These are phyloP conservation scores for Margarornis squamiger DNA, from an alignment of 2,797 vertebrate species.

Conservation along the genomic window DNA sequence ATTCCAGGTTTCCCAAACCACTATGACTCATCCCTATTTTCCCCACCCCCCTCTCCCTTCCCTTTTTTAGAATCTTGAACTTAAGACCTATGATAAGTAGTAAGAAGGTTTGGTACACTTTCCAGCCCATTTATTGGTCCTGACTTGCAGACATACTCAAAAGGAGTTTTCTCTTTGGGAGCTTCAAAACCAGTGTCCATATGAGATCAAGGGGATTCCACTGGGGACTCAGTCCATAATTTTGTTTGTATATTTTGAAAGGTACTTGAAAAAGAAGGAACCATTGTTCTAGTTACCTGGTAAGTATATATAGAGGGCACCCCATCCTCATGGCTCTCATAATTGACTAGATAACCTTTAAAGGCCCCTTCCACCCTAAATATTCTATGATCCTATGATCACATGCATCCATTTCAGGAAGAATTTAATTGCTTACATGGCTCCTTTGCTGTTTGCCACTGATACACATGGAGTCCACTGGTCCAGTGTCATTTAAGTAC, in stretches of 20 bases:
- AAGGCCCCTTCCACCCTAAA: not conserved
- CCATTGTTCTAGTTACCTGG: not conserved
- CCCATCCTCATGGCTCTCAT: not conserved
- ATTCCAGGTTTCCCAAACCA: not conserved
- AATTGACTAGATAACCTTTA: not conserved
- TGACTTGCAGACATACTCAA: not conserved
- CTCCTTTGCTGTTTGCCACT: not conserved
- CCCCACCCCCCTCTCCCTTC: accelerated
- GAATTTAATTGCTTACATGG: not conserved
- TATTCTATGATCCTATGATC: not conserved
- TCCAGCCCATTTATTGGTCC: not conserved
- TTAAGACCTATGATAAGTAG: not conserved
- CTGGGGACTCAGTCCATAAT: not conserved
- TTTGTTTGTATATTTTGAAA: not conserved
- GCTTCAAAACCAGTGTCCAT: not conserved
- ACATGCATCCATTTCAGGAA: not conserved
- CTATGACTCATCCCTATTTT: not conserved
- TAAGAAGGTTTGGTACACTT: not conserved
- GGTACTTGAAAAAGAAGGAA: not conserved
- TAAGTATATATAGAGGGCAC: not conserved
- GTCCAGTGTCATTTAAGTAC: not conserved
- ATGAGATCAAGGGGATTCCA: accelerated
- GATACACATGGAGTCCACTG: not conserved
- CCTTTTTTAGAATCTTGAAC: not conserved
- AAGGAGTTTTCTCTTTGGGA: not conserved